Conservation (phyloP, 2,888 invertebrate species). For the Drosophila aldrichi region DNA sequence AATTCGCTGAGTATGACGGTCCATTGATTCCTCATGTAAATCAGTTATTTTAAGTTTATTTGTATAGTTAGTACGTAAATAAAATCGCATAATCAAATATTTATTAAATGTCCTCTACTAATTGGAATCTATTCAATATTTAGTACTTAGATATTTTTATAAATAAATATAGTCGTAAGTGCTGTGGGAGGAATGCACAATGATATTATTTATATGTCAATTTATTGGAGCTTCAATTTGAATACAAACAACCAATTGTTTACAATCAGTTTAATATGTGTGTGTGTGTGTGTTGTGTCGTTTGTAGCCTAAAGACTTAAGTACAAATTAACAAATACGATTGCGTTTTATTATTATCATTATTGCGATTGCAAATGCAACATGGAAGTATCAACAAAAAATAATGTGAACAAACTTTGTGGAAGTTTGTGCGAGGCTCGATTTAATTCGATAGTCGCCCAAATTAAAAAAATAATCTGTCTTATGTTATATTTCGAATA, state of each 20-base stretch:
- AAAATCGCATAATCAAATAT: background rate
- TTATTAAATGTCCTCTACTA: constrained; percentile 1
- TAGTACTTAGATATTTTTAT: too few relatives aligned
- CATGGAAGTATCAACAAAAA: constrained; percentile 56
- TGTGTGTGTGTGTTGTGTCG: background rate
- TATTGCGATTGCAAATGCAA: constrained; percentile 55
- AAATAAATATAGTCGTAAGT: background rate
- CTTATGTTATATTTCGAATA: constrained; percentile 31
- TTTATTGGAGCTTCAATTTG: constrained; percentile 65
- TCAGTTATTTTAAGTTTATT: background rate
- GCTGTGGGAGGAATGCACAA: background rate
- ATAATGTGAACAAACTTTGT: constrained; percentile 38
- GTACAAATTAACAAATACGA: constrained; percentile 73
- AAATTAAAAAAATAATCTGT: constrained; percentile 27
- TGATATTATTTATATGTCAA: constrained; percentile 25
- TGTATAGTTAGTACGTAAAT: background rate
- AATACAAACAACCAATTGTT: constrained; percentile 37
- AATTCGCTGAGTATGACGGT: background rate
- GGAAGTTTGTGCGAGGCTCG: constrained; percentile 50
- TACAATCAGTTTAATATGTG: constrained; percentile 42
- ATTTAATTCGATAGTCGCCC: constrained; percentile 26
- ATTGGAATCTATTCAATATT: background rate
- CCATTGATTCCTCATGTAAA: background rate
- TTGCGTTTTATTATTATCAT: constrained; percentile 63
- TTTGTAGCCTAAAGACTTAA: constrained; percentile 56